A percentile compares a stretch with the other conserved stretches of the same genome.
Conservation (phyloP, 1,140 invertebrate species). For the Atopsyche davidsoni region DNA sequence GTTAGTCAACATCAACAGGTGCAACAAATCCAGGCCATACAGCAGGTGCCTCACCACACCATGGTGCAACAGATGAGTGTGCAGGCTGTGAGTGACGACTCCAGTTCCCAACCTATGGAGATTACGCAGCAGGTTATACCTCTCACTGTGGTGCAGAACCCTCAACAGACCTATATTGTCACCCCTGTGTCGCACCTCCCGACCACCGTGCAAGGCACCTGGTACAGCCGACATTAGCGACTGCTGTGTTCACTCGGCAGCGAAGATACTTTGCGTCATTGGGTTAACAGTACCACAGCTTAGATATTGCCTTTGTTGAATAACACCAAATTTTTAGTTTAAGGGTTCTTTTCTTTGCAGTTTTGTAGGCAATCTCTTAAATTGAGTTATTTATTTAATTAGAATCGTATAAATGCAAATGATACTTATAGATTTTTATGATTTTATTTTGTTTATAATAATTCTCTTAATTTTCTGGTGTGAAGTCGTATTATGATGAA, state of each 20-base stretch:
- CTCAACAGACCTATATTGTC: conserved; percentile 53
- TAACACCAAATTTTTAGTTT: too few relatives aligned
- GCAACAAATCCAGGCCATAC: conserved; percentile 42
- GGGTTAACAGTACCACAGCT: too few relatives aligned
- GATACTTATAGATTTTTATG: too few relatives aligned
- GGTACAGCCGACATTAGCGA: conserved; percentile 46
- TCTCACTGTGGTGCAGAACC: conserved; percentile 52
- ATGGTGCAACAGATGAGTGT: conserved; percentile 45
- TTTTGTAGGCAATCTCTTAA: too few relatives aligned
- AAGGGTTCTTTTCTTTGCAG: too few relatives aligned
- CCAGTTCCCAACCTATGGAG: conserved; percentile 46
- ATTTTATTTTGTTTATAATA: too few relatives aligned
- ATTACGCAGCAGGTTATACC: conserved; percentile 58
- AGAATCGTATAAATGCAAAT: too few relatives aligned
- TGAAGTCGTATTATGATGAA: too few relatives aligned
- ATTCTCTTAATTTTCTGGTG: too few relatives aligned
- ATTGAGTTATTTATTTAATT: too few relatives aligned
- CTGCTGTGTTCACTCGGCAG: background rate
- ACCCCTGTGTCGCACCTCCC: conserved; percentile 56
- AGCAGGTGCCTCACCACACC: conserved; percentile 47
- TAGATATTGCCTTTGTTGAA: too few relatives aligned
- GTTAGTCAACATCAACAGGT: conserved; percentile 43
- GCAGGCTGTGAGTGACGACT: conserved; percentile 45
- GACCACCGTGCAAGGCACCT: conserved; percentile 44
- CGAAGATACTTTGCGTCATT: too few relatives aligned